Base-by-base conservation (phyloP, 2,888 invertebrate genomes). In the Lordiphosa fenestrarum region DNA sequence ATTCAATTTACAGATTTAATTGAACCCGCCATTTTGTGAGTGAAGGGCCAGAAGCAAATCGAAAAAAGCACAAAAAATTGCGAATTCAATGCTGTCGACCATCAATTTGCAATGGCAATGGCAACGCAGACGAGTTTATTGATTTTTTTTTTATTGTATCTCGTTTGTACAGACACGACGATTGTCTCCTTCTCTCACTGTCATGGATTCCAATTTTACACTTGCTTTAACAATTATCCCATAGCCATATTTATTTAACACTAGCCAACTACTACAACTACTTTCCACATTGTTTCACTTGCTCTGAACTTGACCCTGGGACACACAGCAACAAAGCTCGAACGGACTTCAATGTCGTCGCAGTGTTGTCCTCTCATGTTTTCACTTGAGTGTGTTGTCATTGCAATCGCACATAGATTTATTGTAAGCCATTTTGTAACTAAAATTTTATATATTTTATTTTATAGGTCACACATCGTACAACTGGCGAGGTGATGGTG, bases 401-500 rank as follows among this genome's bases (percentile, higher is more conserved):
- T 66, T 66, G 66, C 48, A 46, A 55, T 41, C 30, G 55, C 41
- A 41, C 33, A 30, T 44, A 15, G 44, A 44, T 38, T 63, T 23
- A 39, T 65, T 52, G 35, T 41, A 38, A 21, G 25, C 35, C 7
- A 52, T 56, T 40, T 64, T 69, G 50, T 63, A 25, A 35, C 52
- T 60, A 56, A 58, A 9, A 49, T 19, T 42, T 57, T 38, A 21
- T 53, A 15, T 56, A 53, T 37, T 30, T n/a, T 39, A 10, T 23
- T 56, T 92, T 92, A 41, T 91, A 96, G 96, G 98, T 97, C 89
- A 96, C 96, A 71, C 98, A 98, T 91, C 94, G 95, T 89, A 94
- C 95, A 76, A 96, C 97, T 54, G 95, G 95, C 83, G 94, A 97
- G 89, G 96, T 97, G 88, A 98, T 98, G 98, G 98, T 98, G 90